These are phyloP conservation scores for Cremastobaeus sp. DNA, from an alignment of 2,888 invertebrate genomes.

Conservation along the genomic window DNA sequence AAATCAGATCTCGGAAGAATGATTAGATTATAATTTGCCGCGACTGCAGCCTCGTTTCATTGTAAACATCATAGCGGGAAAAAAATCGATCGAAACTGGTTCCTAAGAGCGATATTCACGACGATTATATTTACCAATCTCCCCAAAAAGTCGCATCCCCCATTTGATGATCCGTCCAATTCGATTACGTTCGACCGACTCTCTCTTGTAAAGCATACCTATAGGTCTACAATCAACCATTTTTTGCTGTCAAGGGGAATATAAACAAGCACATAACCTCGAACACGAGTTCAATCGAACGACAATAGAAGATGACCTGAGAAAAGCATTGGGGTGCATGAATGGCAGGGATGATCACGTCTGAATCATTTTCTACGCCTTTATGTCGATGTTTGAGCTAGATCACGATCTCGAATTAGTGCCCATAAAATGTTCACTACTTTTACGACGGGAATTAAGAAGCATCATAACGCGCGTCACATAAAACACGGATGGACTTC, in stretches of 20 bases:
- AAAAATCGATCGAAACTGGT: conserved; percentile 46
- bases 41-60: conserved; percentile 19
- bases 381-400: conserved; percentile 10
- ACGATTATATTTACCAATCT: conserved; percentile 44
- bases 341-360: conserved; percentile 35
- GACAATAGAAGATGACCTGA: conserved; percentile 57
- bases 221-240: conserved; percentile 26
- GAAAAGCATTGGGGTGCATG: conserved; percentile 41
- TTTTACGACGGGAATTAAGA: conserved; percentile 11
- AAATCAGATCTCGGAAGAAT: conserved; percentile 42
- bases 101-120: conserved; percentile 32
- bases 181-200: conserved; percentile 47
- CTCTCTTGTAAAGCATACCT: conserved; percentile 41
- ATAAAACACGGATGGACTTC: conserved; percentile 23
- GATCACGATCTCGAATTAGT: conserved; percentile 36
- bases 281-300: conserved; percentile 46
- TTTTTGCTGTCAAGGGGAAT: conserved; percentile 50
- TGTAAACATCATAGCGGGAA: conserved; percentile 39
- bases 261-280: conserved; percentile 47
- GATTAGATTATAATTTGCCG: conserved; percentile 48
- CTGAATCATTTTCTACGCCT: conserved; percentile 29
- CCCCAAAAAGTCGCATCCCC: conserved; percentile 41
- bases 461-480: neutral
- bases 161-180: conserved; percentile 49
- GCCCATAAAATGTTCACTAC: conserved; percentile 13